These are phyloP conservation scores for Saccopteryx leptura DNA, from an alignment of 2,113 vertebrate species.

Conservation along the genomic window DNA sequence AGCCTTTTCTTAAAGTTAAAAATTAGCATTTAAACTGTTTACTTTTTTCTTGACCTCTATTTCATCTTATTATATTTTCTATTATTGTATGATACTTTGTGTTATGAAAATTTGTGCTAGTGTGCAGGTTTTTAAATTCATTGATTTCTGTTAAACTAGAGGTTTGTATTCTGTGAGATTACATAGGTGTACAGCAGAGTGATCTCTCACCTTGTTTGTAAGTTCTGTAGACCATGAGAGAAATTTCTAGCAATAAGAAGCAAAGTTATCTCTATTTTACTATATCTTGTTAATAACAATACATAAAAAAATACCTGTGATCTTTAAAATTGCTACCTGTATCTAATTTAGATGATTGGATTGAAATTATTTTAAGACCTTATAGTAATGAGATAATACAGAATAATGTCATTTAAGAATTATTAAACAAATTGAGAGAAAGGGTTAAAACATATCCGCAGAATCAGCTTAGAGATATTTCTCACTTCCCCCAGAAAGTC, in stretches of 20 bases:
- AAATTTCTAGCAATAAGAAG: not conserved
- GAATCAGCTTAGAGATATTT: not conserved
- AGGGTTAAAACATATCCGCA: not conserved
- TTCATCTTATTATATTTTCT: not conserved
- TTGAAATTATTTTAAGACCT: not conserved
- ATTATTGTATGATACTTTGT: not conserved
- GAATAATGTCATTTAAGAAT: constrained; percentile 33
- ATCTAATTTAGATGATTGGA: not conserved
- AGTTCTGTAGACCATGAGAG: not conserved
- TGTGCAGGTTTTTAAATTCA: not conserved
- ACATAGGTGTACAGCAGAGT: not conserved
- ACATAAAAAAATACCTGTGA: not conserved
- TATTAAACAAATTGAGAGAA: constrained; percentile 34
- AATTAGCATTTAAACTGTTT: not conserved
- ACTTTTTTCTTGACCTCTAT: not conserved
- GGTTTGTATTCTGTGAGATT: not conserved
- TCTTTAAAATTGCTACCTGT: constrained; percentile 28
- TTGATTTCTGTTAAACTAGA: not conserved
- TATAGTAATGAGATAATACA: not conserved
- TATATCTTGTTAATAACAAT: not conserved
- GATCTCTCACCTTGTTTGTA: not conserved
- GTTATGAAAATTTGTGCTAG: constrained; percentile 20
- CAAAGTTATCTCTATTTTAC: not conserved
- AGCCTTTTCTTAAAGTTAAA: not conserved
- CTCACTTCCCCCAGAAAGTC: not conserved